Evolutionary conservation across 2,113 vertebrate species (phyloP), one percentile per base, ranked within the genome.

Genomic region (Grammomys surdaster): DNA sequence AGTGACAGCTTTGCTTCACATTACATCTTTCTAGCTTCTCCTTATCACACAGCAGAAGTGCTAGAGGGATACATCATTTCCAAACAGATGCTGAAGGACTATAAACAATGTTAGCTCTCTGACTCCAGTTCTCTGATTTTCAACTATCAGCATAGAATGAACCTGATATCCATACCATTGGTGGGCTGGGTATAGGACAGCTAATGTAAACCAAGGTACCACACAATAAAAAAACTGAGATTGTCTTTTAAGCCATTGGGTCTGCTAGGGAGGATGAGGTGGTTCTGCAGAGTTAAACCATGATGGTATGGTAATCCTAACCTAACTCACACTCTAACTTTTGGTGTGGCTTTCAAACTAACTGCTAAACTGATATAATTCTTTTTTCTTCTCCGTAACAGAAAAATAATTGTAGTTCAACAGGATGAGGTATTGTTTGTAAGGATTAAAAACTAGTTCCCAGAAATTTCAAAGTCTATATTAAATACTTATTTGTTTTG

Each of bases 41-140:
- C 4, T 6, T 60, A 22, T 63, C 54, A 65, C 11, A 5, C 16
- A 46, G 10, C 22, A 7, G 33, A 33, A 93, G n/a, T 67, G 8
- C 72, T 13, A 9, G 20, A 19, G 43, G 1, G 28, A 76, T n/a
- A 43, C 10, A 56, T n/a, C 26, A 2, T 70, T 95, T 88, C 11
- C 40, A 14, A 90, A 7, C 0, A 22, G 12, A 63, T 5, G 3
- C 4, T 26, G 40, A 87, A 51, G 14, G 48, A 26, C 0, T 63
- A 24, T 17, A 0, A 36, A 56, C 1, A 28, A 56, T 1, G 75
- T n/a, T 3, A 28, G 1, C 7, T 89, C 19, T n/a, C 1, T 13
- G 26, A 54, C 36, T 10, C 7, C 36, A 12, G 43, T 43, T 8
- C 86, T 19, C 51, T 22, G 9, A 28, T 12, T 16, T 16, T 88